Base-by-base conservation (phyloP, 2,888 invertebrate genomes). In the Leptopilina syphax region DNA sequence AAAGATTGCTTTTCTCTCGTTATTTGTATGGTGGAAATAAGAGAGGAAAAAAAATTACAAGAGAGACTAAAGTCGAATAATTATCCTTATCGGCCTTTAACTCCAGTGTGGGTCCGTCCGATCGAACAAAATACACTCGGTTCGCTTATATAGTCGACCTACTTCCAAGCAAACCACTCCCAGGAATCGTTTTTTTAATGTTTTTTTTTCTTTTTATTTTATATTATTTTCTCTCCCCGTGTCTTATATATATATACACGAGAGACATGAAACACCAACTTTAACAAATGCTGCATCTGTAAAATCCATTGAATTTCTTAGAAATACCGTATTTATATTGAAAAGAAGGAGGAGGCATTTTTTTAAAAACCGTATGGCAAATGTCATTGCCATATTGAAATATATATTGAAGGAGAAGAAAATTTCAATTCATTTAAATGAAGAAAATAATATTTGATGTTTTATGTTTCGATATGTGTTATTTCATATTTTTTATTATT, bases 21-120 rank as follows among this genome's bases (percentile, higher is more conserved):
- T 34, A 34, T 34, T 34, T 34, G 34, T 34, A 34, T 34, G 34
- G 34, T 34, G 34, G 34, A 34, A 34, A 34, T 34, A 34, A 34
- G 34, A 34, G 34, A 34, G 34, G 34, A 34, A 34, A 9, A 27
- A 70, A 24, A 27, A 24, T 73, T 27, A 7, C 13, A 27, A 50
- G 13, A 57, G 34, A 57, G 94, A 87, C 34, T 34, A 34, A 34
- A 34, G 34, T 34, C 85, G 95, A 92, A 83, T 63, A 63, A 63
- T 94, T 92, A 90, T 95, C 95, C 86, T 93, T 92, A 83, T 93
- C 92, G 77, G 83, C 91, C 92, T 96, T 96, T 89, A 44, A 92
- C 91, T 86, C 94, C 93, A 10, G 12, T 12, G 50, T 12, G 81
- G 94, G 73, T 34, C 57, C 34, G 57, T 70, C 70, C 81, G 82